Evolutionary conservation across 2,888 invertebrate genomes (phyloP).

Genomic region (Cephus spinipes): DNA sequence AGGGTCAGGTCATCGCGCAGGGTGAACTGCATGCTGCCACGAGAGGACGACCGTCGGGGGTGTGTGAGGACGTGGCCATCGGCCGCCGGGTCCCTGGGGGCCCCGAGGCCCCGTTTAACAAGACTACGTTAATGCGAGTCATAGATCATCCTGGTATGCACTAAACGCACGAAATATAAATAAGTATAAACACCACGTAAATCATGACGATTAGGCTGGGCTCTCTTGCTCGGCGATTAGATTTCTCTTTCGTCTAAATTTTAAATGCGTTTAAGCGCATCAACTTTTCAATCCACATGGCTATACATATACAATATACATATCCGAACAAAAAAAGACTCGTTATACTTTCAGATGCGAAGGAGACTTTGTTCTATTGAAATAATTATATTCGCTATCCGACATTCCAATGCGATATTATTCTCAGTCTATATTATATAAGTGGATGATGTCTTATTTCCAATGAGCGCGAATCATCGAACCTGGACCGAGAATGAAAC

Average conservation of each 20-base stretch:
- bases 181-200: conserved; percentile 64
- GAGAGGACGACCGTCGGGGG: conserved; percentile 31
- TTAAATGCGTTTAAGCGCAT: background rate
- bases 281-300: too few relatives aligned
- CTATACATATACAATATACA: too few relatives aligned
- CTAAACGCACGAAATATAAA: conserved; percentile 63
- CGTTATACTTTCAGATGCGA: too few relatives aligned
- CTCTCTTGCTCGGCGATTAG: background rate
- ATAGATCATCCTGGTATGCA: conserved; percentile 62
- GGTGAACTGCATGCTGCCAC: conserved; percentile 27
- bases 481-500: background rate
- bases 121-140: conserved; percentile 64
- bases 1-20: conserved; percentile 62
- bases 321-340: too few relatives aligned
- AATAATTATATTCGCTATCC: background rate
- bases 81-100: conserved; percentile 34
- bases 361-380: background rate
- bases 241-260: background rate
- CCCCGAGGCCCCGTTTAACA: conserved; percentile 63
- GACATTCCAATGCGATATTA: background rate
- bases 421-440: background rate
- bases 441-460: background rate
- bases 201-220: conserved; percentile 54
- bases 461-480: background rate
- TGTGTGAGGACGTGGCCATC: conserved; percentile 32